A percentile compares a stretch with the other conserved stretches of the same genome.
Conservation (phyloP, 2,113 vertebrate species). For the Numida meleagris region DNA sequence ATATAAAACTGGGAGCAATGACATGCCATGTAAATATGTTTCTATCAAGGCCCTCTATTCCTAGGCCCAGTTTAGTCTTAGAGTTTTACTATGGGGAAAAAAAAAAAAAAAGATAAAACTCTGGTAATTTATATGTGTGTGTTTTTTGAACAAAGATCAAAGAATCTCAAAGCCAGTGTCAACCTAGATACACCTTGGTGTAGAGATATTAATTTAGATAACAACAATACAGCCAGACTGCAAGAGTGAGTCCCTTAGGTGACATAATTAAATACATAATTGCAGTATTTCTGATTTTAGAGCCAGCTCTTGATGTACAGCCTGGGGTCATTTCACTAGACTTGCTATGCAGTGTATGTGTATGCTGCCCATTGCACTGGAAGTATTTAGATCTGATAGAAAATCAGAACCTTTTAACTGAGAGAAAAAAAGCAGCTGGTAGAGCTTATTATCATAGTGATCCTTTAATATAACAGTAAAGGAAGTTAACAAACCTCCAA, state of each 20-base stretch:
- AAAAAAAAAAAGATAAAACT: background rate
- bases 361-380: background rate
- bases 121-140: background rate
- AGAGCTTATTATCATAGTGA: background rate
- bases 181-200: background rate
- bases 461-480: background rate
- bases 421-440: background rate
- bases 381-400: background rate
- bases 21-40: background rate
- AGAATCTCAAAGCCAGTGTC: background rate
- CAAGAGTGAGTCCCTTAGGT: background rate
- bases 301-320: background rate
- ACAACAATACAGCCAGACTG: background rate
- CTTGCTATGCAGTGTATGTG: background rate
- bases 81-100: background rate
- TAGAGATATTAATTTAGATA: background rate
- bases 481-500: background rate
- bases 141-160: background rate
- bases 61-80: background rate
- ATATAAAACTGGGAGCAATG: background rate
- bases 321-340: background rate
- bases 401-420: background rate
- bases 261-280: slow-evolving; percentile 42
- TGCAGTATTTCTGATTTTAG: background rate
- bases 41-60: background rate